Conservation (phyloP, 2,888 invertebrate species). For the Hemaris fuciformis region DNA sequence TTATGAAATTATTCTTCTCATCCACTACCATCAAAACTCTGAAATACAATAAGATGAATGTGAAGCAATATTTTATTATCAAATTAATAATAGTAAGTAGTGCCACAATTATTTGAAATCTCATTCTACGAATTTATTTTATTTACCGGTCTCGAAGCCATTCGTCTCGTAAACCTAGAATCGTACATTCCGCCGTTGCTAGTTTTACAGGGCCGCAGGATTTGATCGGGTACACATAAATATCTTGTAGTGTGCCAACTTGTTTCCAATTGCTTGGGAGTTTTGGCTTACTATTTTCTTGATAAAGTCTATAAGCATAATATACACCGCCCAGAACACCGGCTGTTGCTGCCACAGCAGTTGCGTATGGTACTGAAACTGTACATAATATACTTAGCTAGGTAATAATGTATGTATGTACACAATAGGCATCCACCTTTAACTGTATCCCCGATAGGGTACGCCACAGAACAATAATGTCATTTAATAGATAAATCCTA, state of each 20-base stretch:
- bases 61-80: no score
- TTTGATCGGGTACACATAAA: slow-evolving; percentile 82
- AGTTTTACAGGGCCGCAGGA: slow-evolving; percentile 78
- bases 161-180: slow-evolving; percentile 77
- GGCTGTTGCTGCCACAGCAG: slow-evolving; percentile 48
- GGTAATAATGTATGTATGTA: no score
- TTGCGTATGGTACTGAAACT: slow-evolving; percentile 43
- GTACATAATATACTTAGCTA: no score
- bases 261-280: slow-evolving; percentile 79
- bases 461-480: no score
- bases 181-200: slow-evolving; percentile 74
- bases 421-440: no score
- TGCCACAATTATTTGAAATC: no score
- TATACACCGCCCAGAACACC: slow-evolving; percentile 59
- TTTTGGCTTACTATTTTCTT: slow-evolving; percentile 34
- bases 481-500: no score
- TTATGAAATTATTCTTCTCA: slow-evolving; percentile 78
- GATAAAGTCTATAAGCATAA: slow-evolving; percentile 50
- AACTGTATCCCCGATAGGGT: no score
- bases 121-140: no score
- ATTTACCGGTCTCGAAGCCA: slow-evolving; percentile 79
- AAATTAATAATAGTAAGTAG: no score
- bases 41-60: no score
- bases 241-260: slow-evolving; percentile 79
- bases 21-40: slow-evolving; percentile 82